phyloP scores from a whole-genome alignment of 2,113 vertebrate genomes.

The Bufo bufo region DNA sequence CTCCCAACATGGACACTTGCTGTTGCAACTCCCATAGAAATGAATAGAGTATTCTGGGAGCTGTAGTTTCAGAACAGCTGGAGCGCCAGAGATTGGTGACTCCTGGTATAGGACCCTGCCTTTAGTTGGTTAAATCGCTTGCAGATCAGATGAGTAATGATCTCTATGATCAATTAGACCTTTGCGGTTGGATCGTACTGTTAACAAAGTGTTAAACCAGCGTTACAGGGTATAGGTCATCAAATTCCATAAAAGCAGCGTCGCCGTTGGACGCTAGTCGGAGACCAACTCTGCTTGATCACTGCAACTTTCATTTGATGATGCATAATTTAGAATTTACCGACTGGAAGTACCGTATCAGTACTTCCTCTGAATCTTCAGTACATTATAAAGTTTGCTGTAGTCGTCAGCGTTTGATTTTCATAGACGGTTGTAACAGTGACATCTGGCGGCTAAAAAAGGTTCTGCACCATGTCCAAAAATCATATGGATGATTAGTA shows the following conservation, averaged over 20 bases:
- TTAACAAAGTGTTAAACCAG: not conserved
- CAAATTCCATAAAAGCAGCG: not conserved
- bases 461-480: not conserved
- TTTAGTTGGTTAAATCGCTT: too few species aligned
- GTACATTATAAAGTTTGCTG: not conserved
- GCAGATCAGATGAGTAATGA: not conserved
- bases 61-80: too few species aligned
- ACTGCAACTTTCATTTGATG: not conserved
- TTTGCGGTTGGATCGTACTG: not conserved
- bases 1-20: too few species aligned
- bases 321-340: not conserved
- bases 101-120: too few species aligned
- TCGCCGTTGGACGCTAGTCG: not conserved
- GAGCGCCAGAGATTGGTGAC: too few species aligned
- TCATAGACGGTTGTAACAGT: not conserved
- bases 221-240: not conserved
- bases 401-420: not conserved
- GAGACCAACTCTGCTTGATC: not conserved
- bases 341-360: not conserved
- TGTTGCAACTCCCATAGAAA: too few species aligned
- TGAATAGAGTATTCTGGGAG: too few species aligned
- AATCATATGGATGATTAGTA: too few species aligned
- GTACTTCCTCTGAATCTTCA: not conserved
- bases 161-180: not conserved
- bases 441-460: not conserved